These are phyloP conservation scores for Drosophila buzzatii DNA, from an alignment of 2,888 invertebrate genomes.

Conservation along the genomic window DNA sequence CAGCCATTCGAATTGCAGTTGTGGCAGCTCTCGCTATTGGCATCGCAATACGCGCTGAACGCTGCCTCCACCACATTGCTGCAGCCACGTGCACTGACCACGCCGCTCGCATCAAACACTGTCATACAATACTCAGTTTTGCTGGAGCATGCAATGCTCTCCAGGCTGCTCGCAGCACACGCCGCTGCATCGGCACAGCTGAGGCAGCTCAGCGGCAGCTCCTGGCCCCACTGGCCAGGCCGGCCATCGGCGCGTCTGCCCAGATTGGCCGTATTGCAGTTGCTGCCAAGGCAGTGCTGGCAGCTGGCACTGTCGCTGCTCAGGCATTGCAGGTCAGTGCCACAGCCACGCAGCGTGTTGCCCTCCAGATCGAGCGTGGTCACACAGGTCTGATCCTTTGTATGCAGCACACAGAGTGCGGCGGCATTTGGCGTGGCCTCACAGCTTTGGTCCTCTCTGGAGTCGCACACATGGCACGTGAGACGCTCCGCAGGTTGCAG, in stretches of 20 bases:
- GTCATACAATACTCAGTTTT: conserved; percentile 76
- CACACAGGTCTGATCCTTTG: conserved; percentile 64
- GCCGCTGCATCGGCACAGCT: conserved; percentile 57
- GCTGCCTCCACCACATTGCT: conserved; percentile 68
- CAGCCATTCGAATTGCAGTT: conserved; percentile 82
- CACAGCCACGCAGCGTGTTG: conserved; percentile 78
- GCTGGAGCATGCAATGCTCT: conserved; percentile 24
- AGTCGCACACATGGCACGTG: conserved; percentile 76
- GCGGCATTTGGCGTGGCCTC: conserved; percentile 54
- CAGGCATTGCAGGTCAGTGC: conserved; percentile 60
- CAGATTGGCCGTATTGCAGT: conserved; percentile 76
- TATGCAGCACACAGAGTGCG: conserved; percentile 64
- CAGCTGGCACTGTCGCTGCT: conserved; percentile 49
- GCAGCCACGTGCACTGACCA: conserved; percentile 74
- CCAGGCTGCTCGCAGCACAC: conserved; percentile 32
- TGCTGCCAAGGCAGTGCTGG: conserved; percentile 56
- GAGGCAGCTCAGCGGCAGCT: conserved; percentile 74
- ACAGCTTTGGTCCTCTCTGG: conserved; percentile 57
- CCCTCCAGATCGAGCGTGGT: conserved; percentile 57
- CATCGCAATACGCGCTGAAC: conserved; percentile 70
- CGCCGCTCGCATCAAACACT: conserved; percentile 65
- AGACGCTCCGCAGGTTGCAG: conserved; percentile 76
- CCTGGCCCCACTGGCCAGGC: conserved; percentile 80
- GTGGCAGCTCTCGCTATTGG: conserved; percentile 61
- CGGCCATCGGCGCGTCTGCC: conserved; percentile 69